Evolutionary conservation across 1,140 invertebrate species (phyloP).

Genomic region (Apis florea): DNA sequence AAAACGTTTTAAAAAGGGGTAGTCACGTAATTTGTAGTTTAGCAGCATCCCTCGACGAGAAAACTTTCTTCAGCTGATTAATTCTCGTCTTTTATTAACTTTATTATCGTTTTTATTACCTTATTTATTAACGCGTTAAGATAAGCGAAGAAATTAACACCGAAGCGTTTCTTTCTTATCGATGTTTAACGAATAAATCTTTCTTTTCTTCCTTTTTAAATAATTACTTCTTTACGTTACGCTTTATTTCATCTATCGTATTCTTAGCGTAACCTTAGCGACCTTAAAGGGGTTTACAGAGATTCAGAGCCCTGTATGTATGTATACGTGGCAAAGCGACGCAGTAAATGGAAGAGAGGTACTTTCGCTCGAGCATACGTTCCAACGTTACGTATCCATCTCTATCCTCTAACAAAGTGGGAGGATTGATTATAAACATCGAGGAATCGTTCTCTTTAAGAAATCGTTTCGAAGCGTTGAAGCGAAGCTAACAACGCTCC

Average conservation of each 20-base stretch:
- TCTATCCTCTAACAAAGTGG: slow-evolving; percentile 50
- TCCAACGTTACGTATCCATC: slow-evolving; percentile 39
- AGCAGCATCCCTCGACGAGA: slow-evolving; percentile 8
- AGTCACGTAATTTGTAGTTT: slow-evolving; percentile 23
- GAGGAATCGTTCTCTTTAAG: slow-evolving; percentile 19
- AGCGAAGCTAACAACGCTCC: slow-evolving; percentile 40
- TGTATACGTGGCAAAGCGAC: neutral
- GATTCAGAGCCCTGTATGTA: neutral
- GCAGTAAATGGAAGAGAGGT: slow-evolving; percentile 25
- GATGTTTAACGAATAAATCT: neutral
- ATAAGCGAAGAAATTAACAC: neutral
- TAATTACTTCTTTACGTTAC: neutral
- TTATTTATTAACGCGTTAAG: neutral
- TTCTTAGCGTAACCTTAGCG: slow-evolving; percentile 9
- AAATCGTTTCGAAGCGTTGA: slow-evolving; percentile 1
- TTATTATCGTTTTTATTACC: neutral
- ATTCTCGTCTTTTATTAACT: slow-evolving; percentile 19
- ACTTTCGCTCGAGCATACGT: slow-evolving; percentile 33
- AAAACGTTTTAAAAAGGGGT: slow-evolving; percentile 21
- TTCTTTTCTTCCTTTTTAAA: neutral
- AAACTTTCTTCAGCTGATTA: slow-evolving; percentile 28
- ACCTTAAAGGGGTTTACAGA: slow-evolving; percentile 10
- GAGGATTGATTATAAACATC: slow-evolving; percentile 58
- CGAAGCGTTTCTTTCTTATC: neutral
- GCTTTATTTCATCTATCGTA: slow-evolving; percentile 9